A percentile compares a stretch with the other conserved stretches of the same genome.
phyloP scores from a whole-genome alignment of 2,797 vertebrate species.

The Coccyzus lansbergi region DNA sequence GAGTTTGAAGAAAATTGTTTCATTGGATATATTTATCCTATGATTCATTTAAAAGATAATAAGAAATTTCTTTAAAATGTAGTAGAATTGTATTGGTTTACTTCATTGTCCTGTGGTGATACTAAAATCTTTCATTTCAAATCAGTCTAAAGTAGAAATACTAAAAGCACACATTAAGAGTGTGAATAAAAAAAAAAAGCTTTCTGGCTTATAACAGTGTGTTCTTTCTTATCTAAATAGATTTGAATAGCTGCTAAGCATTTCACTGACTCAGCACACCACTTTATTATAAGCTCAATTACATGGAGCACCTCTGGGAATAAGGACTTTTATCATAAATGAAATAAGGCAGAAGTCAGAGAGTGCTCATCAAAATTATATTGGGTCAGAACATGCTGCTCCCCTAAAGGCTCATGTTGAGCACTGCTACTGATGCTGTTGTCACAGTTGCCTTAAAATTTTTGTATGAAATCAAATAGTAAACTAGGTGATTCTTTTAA shows the following conservation, averaged over 20 bases:
- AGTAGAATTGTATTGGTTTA: neutral
- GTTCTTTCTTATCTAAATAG: neutral
- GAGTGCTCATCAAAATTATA: neutral
- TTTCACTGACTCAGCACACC: neutral
- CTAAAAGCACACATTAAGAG: neutral
- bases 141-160: neutral
- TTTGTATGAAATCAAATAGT: neutral
- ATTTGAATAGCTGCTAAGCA: neutral
- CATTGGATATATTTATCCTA: neutral
- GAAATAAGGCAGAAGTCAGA: neutral
- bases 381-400: neutral
- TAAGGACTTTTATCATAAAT: neutral
- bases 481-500: neutral
- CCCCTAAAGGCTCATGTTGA: neutral
- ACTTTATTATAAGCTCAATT: neutral
- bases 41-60: neutral
- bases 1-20: neutral
- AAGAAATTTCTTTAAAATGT: neutral
- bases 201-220: neutral
- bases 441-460: neutral
- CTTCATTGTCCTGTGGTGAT: neutral
- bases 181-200: neutral
- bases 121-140: neutral
- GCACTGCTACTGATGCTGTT: neutral
- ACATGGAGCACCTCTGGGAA: neutral